Percentiles rank a stretch among this genome's conserved stretches.
These are phyloP conservation scores for Melanotaenia trifasciata DNA, from an alignment of 2,797 vertebrate genomes.

Conservation along the genomic window DNA sequence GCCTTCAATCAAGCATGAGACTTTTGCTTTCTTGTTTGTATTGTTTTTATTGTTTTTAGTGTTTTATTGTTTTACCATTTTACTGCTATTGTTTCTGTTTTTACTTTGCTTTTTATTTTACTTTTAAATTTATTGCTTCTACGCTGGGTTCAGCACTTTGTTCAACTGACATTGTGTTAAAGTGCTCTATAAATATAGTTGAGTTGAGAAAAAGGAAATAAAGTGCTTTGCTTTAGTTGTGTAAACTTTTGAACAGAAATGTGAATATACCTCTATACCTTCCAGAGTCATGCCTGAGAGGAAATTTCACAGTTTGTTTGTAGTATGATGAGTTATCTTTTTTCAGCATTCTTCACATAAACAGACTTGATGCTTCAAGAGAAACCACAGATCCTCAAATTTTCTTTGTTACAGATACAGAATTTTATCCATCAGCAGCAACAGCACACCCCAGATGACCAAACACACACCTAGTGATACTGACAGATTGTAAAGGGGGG, in stretches of 20 bases:
- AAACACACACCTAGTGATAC: constrained; percentile 23
- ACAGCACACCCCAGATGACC: constrained; percentile 46
- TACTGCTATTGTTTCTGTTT: too few relatives aligned
- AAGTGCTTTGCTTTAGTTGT: neutral
- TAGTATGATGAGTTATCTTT: constrained; percentile 7
- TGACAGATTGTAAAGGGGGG: constrained; percentile 45
- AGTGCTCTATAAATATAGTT: too few relatives aligned
- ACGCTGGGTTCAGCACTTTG: too few relatives aligned
- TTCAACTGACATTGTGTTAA: too few relatives aligned
- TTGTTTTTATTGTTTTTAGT: too few relatives aligned
- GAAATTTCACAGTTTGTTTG: constrained; percentile 22
- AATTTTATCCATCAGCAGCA: constrained; percentile 26
- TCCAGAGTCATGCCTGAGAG: neutral
- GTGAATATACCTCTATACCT: neutral
- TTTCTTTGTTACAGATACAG: constrained; percentile 11
- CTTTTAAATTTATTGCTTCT: too few relatives aligned
- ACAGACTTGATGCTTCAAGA: constrained; percentile 10
- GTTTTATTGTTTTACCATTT: too few relatives aligned
- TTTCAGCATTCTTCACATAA: neutral
- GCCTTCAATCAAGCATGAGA: too few relatives aligned
- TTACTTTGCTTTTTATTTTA: too few relatives aligned
- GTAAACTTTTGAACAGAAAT: neutral
- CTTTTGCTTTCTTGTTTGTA: too few relatives aligned
- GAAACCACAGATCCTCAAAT: constrained; percentile 6
- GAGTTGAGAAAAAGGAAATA: neutral